phyloP scores from a whole-genome alignment of 2,888 invertebrate genomes.

The Scrobipalpa costella region DNA sequence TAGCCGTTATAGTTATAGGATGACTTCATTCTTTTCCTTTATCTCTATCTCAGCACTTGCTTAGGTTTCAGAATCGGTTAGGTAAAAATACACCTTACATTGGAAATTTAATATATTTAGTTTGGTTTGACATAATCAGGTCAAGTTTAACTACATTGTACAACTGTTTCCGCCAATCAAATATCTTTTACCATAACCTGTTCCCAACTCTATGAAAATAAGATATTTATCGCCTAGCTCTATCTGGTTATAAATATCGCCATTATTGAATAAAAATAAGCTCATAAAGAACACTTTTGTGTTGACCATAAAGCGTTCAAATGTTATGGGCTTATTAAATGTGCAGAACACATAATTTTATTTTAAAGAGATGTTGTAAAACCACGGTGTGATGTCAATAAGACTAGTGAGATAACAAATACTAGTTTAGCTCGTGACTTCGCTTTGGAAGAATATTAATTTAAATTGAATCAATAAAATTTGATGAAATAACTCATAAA shows the following conservation, averaged over 20 bases:
- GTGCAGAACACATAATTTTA: conserved; percentile 18
- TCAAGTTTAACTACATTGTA: too few relatives aligned
- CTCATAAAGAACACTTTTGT: conserved; percentile 46
- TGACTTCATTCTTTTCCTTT: too few relatives aligned
- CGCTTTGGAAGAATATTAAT: too few relatives aligned
- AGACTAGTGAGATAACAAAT: not conserved
- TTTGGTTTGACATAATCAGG: too few relatives aligned
- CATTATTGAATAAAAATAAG: conserved; percentile 54
- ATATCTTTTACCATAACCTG: conserved; percentile 37
- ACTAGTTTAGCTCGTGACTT: too few relatives aligned
- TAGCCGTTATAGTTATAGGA: too few relatives aligned
- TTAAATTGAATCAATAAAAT: too few relatives aligned
- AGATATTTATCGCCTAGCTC: not conserved
- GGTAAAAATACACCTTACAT: too few relatives aligned
- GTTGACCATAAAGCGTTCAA: conserved; percentile 39
- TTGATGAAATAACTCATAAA: too few relatives aligned
- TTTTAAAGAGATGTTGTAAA: conserved; percentile 28
- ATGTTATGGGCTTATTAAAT: conserved; percentile 32
- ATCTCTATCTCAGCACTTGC: too few relatives aligned
- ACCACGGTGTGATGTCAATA: conserved; percentile 32
- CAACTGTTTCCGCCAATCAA: not conserved
- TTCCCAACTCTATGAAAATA: conserved; percentile 37
- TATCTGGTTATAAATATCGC: conserved; percentile 49
- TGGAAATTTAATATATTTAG: too few relatives aligned
- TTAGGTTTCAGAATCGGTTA: too few relatives aligned